Evolutionary conservation across 2,888 invertebrate genomes (phyloP).

Genomic region (Pardosa pseudoannulata): DNA sequence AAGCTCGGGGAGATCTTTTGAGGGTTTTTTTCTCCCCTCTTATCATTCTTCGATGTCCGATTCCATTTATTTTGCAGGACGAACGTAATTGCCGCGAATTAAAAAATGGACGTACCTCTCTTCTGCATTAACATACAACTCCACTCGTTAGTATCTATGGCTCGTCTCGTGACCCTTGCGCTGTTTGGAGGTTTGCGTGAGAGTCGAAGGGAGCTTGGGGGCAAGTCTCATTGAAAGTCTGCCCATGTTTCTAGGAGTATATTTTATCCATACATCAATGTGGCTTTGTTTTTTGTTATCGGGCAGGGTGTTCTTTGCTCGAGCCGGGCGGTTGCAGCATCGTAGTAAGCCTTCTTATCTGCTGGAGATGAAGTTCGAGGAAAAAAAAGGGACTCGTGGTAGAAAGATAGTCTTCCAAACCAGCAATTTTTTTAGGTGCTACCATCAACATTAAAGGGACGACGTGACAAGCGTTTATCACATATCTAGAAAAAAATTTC

Average conservation of each 20-base stretch:
- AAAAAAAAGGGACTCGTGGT: too few relatives aligned
- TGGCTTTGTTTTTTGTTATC: too few relatives aligned
- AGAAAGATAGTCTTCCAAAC: too few relatives aligned
- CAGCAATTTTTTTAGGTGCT: too few relatives aligned
- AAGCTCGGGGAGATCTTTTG: too few relatives aligned
- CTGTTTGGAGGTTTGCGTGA: background rate
- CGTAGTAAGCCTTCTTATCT: conserved; percentile 33
- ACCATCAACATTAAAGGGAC: too few relatives aligned
- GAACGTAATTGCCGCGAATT: conserved; percentile 5
- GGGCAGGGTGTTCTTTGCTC: background rate
- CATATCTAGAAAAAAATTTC: too few relatives aligned
- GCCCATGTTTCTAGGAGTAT: background rate
- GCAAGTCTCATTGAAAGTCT: conserved; percentile 22
- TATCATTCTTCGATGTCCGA: background rate
- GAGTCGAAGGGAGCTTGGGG: background rate
- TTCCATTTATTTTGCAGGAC: background rate
- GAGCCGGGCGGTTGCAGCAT: background rate
- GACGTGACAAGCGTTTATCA: too few relatives aligned
- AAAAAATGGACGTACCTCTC: background rate
- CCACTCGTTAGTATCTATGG: background rate
- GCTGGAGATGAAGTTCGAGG: too few relatives aligned
- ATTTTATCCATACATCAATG: background rate
- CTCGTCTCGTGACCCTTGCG: conserved; percentile 14
- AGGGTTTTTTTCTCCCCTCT: too few relatives aligned
- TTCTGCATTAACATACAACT: background rate